Conservation (phyloP, 53 echinoderm and acorn worm species). For the Astropecten irregularis region DNA sequence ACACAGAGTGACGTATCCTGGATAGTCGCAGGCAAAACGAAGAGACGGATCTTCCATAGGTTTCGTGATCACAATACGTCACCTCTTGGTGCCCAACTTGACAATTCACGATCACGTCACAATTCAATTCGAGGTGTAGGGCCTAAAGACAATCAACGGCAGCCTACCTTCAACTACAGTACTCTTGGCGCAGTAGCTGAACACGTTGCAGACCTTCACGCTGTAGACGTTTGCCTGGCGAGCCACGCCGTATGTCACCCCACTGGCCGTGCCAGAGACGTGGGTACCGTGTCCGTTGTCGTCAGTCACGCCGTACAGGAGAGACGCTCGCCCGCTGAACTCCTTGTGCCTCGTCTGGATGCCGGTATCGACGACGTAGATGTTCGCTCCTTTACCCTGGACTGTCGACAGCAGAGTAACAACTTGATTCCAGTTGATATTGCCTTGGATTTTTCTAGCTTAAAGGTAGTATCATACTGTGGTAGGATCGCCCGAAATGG, state of each 20-base stretch:
- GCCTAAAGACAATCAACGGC: not conserved
- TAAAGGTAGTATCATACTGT: too few species aligned
- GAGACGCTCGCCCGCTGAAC: not conserved
- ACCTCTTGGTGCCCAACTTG: not conserved
- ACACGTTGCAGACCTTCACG: not conserved
- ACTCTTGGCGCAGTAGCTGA: not conserved
- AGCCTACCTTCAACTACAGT: not conserved
- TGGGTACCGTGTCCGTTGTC: conserved; percentile 15
- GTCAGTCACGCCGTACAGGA: not conserved
- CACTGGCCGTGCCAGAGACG: not conserved
- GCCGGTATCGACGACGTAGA: conserved; percentile 22
- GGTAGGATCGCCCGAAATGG: too few species aligned
- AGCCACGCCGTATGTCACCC: not conserved
- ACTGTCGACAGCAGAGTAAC: not conserved
- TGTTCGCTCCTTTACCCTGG: conserved; percentile 4
- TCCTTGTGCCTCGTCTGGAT: not conserved
- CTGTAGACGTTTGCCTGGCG: conserved; percentile 1
- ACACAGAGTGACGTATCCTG: too few species aligned
- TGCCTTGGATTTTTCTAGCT: too few species aligned
- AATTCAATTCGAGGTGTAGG: not conserved
- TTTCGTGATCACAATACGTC: not conserved
- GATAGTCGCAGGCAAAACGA: too few species aligned
- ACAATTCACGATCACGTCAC: not conserved
- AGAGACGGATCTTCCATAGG: too few species aligned
- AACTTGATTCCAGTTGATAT: not conserved